phyloP scores from a whole-genome alignment of 2,888 invertebrate species.

The Tenthredo notha region DNA sequence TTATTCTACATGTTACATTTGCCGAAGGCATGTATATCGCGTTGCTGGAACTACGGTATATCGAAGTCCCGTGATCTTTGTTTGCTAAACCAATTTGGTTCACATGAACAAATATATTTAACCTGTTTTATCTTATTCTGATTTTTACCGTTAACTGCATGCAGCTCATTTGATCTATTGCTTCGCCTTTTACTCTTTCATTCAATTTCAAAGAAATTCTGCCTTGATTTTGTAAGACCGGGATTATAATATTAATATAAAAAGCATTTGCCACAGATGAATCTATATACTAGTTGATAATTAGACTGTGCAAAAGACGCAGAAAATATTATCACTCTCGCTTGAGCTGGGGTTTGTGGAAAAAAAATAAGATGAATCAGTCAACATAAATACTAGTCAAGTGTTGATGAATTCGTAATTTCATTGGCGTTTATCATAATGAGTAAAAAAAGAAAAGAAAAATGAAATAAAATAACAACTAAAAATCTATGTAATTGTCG shows the following conservation, averaged over 20 bases:
- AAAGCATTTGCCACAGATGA: background rate
- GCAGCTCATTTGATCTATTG: background rate
- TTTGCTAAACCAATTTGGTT: background rate
- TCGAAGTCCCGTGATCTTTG: background rate
- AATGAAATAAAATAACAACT: too few species aligned
- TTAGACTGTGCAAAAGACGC: background rate
- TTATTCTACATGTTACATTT: background rate
- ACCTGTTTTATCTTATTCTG: background rate
- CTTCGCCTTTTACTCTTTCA: background rate
- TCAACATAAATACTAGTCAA: background rate
- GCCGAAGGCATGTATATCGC: background rate
- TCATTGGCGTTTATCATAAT: background rate
- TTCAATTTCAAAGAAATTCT: background rate
- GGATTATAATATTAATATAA: background rate
- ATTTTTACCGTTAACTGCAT: background rate
- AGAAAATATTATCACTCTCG: background rate
- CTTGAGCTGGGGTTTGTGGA: background rate
- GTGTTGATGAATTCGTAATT: background rate
- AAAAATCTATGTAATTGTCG: background rate
- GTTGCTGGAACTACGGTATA: background rate
- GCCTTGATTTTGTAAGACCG: background rate
- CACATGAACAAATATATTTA: too few species aligned
- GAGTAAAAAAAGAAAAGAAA: background rate
- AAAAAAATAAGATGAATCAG: background rate
- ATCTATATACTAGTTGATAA: background rate